A percentile compares a stretch with the other conserved stretches of the same genome.
Conservation (phyloP, 1,140 invertebrate genomes). For the Trinorchestia longiramus region DNA sequence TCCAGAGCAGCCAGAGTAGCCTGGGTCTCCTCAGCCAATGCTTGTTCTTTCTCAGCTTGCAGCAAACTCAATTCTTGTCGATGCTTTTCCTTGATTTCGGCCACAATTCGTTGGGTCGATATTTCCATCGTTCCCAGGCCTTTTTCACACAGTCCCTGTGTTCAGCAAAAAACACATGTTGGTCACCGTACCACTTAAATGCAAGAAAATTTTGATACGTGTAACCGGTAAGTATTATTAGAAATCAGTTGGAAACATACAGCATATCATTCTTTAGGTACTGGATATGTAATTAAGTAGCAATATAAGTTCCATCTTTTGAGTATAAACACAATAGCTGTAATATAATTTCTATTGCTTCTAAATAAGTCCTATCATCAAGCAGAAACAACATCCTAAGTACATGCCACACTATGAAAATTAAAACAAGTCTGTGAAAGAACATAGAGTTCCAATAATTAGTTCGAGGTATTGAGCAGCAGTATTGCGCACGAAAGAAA, state of each 20-base stretch:
- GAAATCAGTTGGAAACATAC: background rate
- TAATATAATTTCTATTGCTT: too few species aligned
- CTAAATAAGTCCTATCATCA: too few species aligned
- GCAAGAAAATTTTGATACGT: background rate
- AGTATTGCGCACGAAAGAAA: too few species aligned
- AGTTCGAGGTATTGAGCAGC: too few species aligned
- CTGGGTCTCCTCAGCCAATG: conserved; percentile 89
- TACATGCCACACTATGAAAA: background rate
- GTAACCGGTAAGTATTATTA: background rate
- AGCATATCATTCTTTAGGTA: background rate
- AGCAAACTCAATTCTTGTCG: conserved; percentile 80
- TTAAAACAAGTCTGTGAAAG: too few species aligned
- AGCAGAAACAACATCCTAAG: too few species aligned
- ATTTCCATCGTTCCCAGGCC: conserved; percentile 88
- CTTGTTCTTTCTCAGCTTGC: conserved; percentile 86
- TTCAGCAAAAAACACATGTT: conserved; percentile 46
- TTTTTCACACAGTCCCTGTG: conserved; percentile 83
- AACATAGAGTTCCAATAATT: too few species aligned
- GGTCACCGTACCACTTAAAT: background rate
- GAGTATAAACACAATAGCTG: too few species aligned
- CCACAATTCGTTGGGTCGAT: conserved; percentile 85
- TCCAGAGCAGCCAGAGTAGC: conserved; percentile 79
- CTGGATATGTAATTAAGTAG: background rate
- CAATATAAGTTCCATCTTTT: too few species aligned
- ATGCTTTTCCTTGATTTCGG: conserved; percentile 88